phyloP scores from a whole-genome alignment of 1,140 invertebrate species.

The Sitophilus oryzae region DNA sequence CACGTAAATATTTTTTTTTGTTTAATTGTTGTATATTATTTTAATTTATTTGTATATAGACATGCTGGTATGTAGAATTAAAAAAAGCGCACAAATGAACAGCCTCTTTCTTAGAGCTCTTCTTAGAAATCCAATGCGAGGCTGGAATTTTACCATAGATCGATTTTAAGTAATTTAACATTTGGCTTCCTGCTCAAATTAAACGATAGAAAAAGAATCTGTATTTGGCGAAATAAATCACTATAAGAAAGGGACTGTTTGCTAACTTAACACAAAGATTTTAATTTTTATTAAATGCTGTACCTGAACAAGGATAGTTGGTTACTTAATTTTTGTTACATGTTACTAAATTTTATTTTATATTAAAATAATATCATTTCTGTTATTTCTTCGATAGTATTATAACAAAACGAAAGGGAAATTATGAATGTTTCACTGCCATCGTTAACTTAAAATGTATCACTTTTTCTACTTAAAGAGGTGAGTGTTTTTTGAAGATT shows the following conservation, averaged over 20 bases:
- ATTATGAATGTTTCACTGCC: slow-evolving; percentile 30
- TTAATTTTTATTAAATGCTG: slow-evolving; percentile 16
- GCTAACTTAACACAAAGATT: neutral
- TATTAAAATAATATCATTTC: slow-evolving; percentile 23
- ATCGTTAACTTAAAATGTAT: slow-evolving; percentile 17
- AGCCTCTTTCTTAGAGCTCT: slow-evolving; percentile 10
- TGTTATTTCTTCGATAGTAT: slow-evolving; percentile 29
- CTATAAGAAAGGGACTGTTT: slow-evolving; percentile 13
- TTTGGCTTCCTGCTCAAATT: too few species aligned
- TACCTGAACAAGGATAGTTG: slow-evolving; percentile 26
- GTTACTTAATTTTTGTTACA: slow-evolving; percentile 25
- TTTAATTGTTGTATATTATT: neutral
- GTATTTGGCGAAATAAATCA: too few species aligned
- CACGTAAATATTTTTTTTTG: neutral
- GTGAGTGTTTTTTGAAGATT: slow-evolving; percentile 2
- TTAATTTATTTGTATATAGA: slow-evolving; percentile 14
- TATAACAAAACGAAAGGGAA: slow-evolving; percentile 13
- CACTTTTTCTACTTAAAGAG: slow-evolving; percentile 11
- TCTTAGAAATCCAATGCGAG: too few species aligned
- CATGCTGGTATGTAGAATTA: too few species aligned
- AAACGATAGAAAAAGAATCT: too few species aligned
- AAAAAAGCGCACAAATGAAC: neutral
- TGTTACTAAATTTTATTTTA: slow-evolving; percentile 28
- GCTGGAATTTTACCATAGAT: too few species aligned
- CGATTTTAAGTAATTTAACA: too few species aligned